These are phyloP conservation scores for Sicus ferrugineus DNA, from an alignment of 2,888 invertebrate species.

Conservation along the genomic window DNA sequence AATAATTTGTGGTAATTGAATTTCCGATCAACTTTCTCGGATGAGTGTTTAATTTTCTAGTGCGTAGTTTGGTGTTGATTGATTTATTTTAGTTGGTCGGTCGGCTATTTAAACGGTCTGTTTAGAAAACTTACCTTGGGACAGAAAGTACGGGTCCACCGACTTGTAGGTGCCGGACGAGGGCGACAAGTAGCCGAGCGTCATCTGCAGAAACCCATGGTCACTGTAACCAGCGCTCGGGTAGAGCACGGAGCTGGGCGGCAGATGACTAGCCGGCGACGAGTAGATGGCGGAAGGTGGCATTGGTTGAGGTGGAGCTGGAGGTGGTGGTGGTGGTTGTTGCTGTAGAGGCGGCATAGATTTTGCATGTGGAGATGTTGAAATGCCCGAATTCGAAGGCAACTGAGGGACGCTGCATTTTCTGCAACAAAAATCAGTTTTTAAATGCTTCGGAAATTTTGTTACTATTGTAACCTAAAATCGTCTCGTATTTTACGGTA, in stretches of 20 bases:
- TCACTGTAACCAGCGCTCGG: conserved; percentile 62
- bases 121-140: conserved; percentile 69
- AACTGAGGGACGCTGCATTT: conserved; percentile 23
- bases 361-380: neutral
- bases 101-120: neutral
- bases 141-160: conserved; percentile 76
- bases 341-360: conserved; percentile 31
- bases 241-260: conserved; percentile 58
- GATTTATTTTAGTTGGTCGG: conserved; percentile 1
- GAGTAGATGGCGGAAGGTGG: conserved; percentile 42
- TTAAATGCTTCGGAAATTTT: too few relatives aligned
- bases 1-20: conserved; percentile 26
- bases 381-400: neutral
- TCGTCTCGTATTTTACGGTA: too few relatives aligned
- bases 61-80: conserved; percentile 21
- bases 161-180: conserved; percentile 72
- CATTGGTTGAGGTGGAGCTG: conserved; percentile 30
- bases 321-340: conserved; percentile 36
- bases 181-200: conserved; percentile 73
- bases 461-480: too few relatives aligned
- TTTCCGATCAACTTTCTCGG: conserved; percentile 27
- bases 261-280: conserved; percentile 44
- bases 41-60: conserved; percentile 24
- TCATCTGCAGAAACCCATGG: conserved; percentile 74
- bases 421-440: too few relatives aligned